Percentiles rank a stretch among this genome's conserved stretches.
These are phyloP conservation scores for Acleris laterana DNA, from an alignment of 2,888 invertebrate species.

Conservation along the genomic window DNA sequence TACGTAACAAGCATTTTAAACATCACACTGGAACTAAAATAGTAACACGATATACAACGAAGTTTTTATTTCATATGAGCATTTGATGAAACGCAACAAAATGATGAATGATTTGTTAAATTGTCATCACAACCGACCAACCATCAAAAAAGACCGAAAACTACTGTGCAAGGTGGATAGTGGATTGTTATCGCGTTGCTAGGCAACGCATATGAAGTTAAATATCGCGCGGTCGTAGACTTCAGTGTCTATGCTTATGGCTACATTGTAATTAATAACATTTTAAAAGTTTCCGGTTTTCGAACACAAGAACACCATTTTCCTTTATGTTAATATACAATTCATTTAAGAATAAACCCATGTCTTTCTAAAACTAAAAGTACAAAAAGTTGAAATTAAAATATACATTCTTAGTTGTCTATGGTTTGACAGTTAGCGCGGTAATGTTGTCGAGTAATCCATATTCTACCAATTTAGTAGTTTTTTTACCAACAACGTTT, in stretches of 20 bases:
- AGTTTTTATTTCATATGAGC: not conserved
- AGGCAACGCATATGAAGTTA: constrained; percentile 66
- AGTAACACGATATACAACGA: constrained; percentile 8
- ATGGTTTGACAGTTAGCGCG: constrained; percentile 28
- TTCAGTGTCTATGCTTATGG: constrained; percentile 15
- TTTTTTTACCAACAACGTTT: not conserved
- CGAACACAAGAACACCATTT: no score
- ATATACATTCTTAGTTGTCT: constrained; percentile 4
- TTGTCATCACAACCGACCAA: constrained; percentile 40
- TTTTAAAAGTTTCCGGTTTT: no score
- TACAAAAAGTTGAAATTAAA: not conserved
- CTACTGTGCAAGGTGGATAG: constrained; percentile 60
- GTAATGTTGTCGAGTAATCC: constrained; percentile 25
- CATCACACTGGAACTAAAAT: constrained; percentile 5
- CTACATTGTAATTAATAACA: not conserved
- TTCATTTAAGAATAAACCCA: no score
- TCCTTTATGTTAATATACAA: no score
- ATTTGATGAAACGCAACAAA: not conserved
- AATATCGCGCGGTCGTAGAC: constrained; percentile 66
- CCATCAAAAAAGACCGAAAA: constrained; percentile 54
- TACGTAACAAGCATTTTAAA: constrained; percentile 12
- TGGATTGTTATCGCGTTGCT: constrained; percentile 68
- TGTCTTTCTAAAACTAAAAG: not conserved
- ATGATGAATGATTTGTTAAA: constrained; percentile 18
- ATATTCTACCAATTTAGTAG: constrained; percentile 1